A percentile compares a stretch with the other conserved stretches of the same genome.
These are phyloP conservation scores for Bagarius yarrelli DNA, from an alignment of 2,113 vertebrate genomes.

Conservation along the genomic window DNA sequence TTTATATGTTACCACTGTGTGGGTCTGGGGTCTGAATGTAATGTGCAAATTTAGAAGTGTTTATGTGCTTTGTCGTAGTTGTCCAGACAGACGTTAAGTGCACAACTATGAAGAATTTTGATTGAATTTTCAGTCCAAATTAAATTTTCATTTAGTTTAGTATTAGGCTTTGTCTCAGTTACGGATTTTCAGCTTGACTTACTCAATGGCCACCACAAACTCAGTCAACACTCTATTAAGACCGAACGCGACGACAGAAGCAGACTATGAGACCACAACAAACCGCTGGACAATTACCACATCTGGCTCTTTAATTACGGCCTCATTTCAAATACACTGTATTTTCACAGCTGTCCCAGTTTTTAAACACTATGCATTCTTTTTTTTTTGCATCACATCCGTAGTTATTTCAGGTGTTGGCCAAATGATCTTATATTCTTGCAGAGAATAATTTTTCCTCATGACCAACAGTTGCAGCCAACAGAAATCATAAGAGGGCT, in stretches of 20 bases:
- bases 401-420: slow-evolving; percentile 10
- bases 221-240: slow-evolving; percentile 18
- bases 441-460: slow-evolving; percentile 1
- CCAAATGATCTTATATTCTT: slow-evolving; percentile 17
- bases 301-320: not conserved
- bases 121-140: not conserved
- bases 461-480: not conserved
- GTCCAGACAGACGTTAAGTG: slow-evolving; percentile 20
- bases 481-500: not conserved
- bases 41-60: not conserved
- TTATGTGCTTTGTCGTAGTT: not conserved
- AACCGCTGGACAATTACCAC: not conserved
- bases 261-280: slow-evolving; percentile 24
- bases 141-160: not conserved
- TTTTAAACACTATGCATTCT: not conserved
- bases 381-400: not conserved
- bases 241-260: not conserved
- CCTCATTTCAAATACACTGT: not conserved
- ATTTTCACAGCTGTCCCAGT: slow-evolving; percentile 1
- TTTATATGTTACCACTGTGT: slow-evolving; percentile 10
- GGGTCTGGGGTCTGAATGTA: not conserved
- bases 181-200: not conserved
- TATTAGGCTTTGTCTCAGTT: not conserved
- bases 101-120: not conserved
- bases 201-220: not conserved